phyloP scores from a whole-genome alignment of 2,113 vertebrate species.

The Phaethornis superciliosus region DNA sequence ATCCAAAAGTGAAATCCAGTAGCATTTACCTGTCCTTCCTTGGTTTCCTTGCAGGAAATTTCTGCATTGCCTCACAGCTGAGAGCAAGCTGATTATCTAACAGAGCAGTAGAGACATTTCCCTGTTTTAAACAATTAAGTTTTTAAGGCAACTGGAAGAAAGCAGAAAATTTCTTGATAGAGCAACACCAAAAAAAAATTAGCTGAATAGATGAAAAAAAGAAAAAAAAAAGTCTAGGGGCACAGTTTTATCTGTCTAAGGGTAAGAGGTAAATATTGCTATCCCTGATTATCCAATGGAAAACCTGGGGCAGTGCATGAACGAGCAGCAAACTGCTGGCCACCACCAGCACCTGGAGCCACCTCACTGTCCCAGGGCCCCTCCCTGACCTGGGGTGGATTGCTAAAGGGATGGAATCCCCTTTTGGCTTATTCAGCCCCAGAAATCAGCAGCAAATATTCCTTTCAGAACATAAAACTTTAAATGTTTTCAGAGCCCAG shows the following conservation, averaged over 20 bases:
- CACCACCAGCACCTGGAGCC: accelerated
- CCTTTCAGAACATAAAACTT: background rate
- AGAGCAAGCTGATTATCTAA: background rate
- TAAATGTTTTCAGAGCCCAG: background rate
- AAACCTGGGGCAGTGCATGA: background rate
- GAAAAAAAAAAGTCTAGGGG: too few species aligned
- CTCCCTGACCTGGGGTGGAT: background rate
- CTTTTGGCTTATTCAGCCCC: background rate
- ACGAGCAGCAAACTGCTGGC: background rate
- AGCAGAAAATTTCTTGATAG: background rate
- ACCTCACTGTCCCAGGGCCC: background rate
- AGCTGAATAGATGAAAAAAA: background rate
- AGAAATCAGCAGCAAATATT: background rate
- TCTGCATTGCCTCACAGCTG: background rate
- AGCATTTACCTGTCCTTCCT: background rate
- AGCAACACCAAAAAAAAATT: background rate
- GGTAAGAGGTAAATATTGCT: background rate
- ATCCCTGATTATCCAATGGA: background rate
- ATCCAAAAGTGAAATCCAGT: background rate
- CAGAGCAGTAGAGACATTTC: background rate
- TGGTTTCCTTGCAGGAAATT: background rate
- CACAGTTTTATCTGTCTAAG: background rate
- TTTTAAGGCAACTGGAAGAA: background rate
- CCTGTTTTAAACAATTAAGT: background rate
- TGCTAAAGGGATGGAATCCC: background rate